Evolutionary conservation across 2,888 invertebrate genomes (phyloP), one percentile per base, ranked within the genome.

Genomic region (Neria commutata): DNA sequence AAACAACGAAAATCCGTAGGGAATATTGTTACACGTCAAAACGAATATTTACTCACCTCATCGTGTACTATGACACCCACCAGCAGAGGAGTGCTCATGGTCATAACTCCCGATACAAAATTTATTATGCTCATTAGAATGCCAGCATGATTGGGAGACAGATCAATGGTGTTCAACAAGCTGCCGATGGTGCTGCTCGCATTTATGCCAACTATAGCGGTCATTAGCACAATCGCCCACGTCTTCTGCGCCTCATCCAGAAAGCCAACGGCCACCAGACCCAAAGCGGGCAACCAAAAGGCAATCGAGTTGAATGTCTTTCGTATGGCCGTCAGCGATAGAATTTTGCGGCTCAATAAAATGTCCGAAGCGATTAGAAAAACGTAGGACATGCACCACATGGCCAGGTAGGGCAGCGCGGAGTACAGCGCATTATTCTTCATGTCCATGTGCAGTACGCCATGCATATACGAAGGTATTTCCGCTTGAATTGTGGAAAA

Each of bases 91-190:
- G 88, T 88, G 0, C 89, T 60, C 49, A 90, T 85, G 1, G 87
- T 86, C 56, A 87, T 84, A 10, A 87, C 72, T 71, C 87, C 88
- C 0, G 87, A 86, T 1, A 84, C 77, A 0, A 86, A 85, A 72
- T 89, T 90, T 0, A 87, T 86, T 46, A 90, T 84, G 0, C 89
- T 90, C 88, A 90, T 88, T 16, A 89, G 75, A 4, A 86, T 85
- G 2, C 89, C 89, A 1, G 90, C 87, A 73, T 86, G 88, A 65
- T 87, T 88, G 1, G 89, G 89, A 0, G 89, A 86, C 51, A 90
- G 81, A 73, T 90, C 90, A 61, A 90, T 87, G 56, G 88, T 88
- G 70, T 89, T 90, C 0, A 88, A 83, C 42, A 85, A 83, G 65
- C 85, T 86, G 6, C 89, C 89, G 55, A 86, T 85, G 29, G 85